Base-by-base conservation (phyloP, 2,113 vertebrate genomes). In the Passer domesticus region DNA sequence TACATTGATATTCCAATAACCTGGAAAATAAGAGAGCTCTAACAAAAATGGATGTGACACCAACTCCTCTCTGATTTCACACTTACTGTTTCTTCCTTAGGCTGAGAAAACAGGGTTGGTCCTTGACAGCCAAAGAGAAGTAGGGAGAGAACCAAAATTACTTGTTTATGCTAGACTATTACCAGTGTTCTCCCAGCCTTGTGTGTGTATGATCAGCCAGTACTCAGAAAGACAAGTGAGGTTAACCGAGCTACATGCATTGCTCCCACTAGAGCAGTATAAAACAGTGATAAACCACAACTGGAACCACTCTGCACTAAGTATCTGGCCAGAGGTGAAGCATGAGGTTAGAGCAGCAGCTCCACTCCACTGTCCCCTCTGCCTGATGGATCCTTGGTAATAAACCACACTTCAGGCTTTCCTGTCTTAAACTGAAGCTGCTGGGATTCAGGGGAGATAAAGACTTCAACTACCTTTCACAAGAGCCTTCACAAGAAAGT, bases 161-260 rank as follows among this genome's bases (percentile, higher is more conserved):
- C 19, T 90, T 6, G 2, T n/a, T 92, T 16, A 18, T 19, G 11
- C 47, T 70, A 19, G 31, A 17, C 30, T 88, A 5, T 44, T 67
- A 63, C 6, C 49, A 27, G 15, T 20, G 56, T 68, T 82, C 11
- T 86, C 68, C 49, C 31, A 13, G 6, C 11, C 52, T 49, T 24
- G 33, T 59, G 28, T 60, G 41, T 49, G 58, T 76, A 55, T 19
- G 56, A 89, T 30, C 56, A 86, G 64, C n/a, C 89, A 80, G 15
- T 74, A 39, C 16, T 62, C 5, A 1, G 78, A 73, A 94, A 96
- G 82, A 94, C 82, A 94, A 97, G 53, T 50, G 87, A 96, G 79
- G 96, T 97, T 96, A 96, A 96, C 85, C 24, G 24, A 76, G 68
- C 68, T 93, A 55, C 85, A 52, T 60, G 82, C 77, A 96, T 83